Evolutionary conservation across 1,140 invertebrate species (phyloP).

Genomic region (Camponotus pennsylvanicus): DNA sequence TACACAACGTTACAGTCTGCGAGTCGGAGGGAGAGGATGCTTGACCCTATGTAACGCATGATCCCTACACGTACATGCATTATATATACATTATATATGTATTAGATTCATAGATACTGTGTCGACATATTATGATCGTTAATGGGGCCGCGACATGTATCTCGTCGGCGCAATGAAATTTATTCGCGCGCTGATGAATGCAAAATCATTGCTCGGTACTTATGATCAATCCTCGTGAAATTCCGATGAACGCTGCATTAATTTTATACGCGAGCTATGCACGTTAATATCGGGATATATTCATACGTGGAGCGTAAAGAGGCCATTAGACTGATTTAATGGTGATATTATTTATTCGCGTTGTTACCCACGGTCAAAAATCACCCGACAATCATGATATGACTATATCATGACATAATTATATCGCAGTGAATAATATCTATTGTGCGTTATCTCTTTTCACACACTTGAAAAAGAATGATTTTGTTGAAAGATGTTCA

Average conservation of each 20-base stretch:
- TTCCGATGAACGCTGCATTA: conserved; percentile 39
- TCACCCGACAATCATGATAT: neutral
- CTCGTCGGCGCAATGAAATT: conserved; percentile 27
- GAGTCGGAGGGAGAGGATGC: conserved; percentile 50
- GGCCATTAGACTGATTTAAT: conserved; percentile 49
- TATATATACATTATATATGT: too few relatives aligned
- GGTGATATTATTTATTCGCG: conserved; percentile 44
- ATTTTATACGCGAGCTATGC: neutral
- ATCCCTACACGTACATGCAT: conserved; percentile 55
- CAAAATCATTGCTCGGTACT: conserved; percentile 36
- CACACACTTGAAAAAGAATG: neutral
- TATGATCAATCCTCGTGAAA: conserved; percentile 37
- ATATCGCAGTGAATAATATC: neutral
- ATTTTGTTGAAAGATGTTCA: neutral
- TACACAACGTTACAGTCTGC: conserved; percentile 42
- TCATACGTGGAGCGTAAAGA: neutral
- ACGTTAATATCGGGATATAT: neutral
- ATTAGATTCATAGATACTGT: conserved; percentile 5
- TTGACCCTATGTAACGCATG: conserved; percentile 61
- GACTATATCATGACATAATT: neutral
- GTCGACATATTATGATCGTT: neutral
- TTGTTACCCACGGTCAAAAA: conserved; percentile 15
- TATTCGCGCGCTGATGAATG: conserved; percentile 25
- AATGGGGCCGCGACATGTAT: neutral
- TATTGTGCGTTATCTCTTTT: neutral